phyloP scores from a whole-genome alignment of 2,113 vertebrate species.

The Pagrus major region DNA sequence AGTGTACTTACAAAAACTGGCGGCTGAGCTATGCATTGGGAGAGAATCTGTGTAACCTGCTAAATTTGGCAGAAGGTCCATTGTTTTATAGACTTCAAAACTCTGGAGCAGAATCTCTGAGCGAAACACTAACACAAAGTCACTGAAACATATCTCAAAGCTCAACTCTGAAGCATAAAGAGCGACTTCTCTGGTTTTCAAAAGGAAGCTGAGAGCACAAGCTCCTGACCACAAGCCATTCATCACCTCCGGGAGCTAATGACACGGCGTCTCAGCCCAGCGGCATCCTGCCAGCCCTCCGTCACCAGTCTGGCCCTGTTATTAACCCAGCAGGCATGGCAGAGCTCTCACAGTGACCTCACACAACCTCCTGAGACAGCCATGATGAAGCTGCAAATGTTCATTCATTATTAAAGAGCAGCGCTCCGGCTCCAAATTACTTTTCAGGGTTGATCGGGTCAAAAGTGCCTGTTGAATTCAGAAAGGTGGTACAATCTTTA shows the following conservation, averaged over 20 bases:
- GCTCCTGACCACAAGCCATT: conserved; percentile 72
- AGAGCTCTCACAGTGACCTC: conserved; percentile 66
- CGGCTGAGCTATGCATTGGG: too few relatives aligned
- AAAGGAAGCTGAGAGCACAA: conserved; percentile 50
- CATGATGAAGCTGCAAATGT: conserved; percentile 37
- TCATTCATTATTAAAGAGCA: conserved; percentile 46
- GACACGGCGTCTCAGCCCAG: conserved; percentile 62
- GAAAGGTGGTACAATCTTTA: neutral
- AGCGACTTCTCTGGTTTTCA: conserved; percentile 50
- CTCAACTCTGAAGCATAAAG: conserved; percentile 33
- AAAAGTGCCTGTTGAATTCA: neutral
- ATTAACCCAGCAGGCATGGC: conserved; percentile 74
- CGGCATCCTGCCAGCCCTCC: conserved; percentile 65
- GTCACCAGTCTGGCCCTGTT: conserved; percentile 75
- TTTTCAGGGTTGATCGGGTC: neutral
- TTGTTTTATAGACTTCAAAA: conserved; percentile 1
- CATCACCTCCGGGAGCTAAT: conserved; percentile 77
- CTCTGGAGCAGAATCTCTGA: neutral
- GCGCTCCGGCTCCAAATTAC: neutral
- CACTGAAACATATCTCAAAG: conserved; percentile 3
- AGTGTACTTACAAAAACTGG: too few relatives aligned
- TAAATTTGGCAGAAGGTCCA: neutral
- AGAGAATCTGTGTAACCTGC: neutral
- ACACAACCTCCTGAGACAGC: conserved; percentile 61
- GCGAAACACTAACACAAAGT: conserved; percentile 17